Evolutionary conservation across 2,797 vertebrate genomes (phyloP).

Genomic region (Xenops minutus): DNA sequence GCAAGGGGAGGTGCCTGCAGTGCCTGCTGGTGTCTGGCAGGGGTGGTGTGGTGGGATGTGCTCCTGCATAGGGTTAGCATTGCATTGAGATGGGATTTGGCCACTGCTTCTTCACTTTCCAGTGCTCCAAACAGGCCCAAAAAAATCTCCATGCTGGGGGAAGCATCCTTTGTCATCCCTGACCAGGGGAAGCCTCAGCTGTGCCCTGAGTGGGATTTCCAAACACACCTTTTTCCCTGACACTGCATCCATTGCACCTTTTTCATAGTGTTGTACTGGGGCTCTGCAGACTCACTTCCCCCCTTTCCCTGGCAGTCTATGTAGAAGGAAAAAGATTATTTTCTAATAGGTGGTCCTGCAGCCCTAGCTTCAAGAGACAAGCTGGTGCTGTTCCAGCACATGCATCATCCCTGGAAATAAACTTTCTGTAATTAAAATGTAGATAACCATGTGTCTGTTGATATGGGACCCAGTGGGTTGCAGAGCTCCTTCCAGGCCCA

Average conservation of each 20-base stretch:
- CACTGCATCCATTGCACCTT: fast-evolving
- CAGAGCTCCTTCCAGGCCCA: slow-evolving; percentile 17
- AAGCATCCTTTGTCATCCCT: neutral
- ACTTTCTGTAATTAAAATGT: slow-evolving; percentile 57
- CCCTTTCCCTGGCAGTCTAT: neutral
- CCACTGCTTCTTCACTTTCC: neutral
- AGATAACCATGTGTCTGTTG: slow-evolving; percentile 57
- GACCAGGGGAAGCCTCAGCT: neutral
- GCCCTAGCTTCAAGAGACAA: neutral
- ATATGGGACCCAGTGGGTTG: slow-evolving; percentile 27
- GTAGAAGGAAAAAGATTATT: slow-evolving; percentile 41
- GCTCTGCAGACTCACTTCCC: neutral
- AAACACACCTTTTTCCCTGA: neutral
- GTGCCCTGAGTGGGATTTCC: neutral
- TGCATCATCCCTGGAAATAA: slow-evolving; percentile 48
- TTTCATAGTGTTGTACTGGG: neutral
- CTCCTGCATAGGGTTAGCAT: fast-evolving
- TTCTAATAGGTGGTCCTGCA: neutral
- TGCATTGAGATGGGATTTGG: neutral
- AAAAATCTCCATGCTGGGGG: fast-evolving
- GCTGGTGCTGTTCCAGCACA: slow-evolving; percentile 35
- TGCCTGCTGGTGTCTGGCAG: neutral
- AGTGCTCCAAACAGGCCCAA: neutral
- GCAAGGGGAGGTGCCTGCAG: neutral
- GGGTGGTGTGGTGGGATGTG: neutral